Conservation (phyloP, 2,888 invertebrate species). For the Embidobia sp. region DNA sequence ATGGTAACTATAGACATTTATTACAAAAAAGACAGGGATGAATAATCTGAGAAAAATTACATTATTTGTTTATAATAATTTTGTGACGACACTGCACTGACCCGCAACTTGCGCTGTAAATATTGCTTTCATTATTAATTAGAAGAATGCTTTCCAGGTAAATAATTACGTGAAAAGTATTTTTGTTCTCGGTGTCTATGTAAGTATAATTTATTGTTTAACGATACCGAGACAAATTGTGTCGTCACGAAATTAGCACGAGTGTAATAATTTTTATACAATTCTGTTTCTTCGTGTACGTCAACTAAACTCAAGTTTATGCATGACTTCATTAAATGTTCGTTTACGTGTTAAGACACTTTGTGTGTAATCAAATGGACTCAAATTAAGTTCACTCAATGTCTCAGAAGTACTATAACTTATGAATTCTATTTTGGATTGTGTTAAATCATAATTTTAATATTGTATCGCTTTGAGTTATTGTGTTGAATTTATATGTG, state of each 20-base stretch:
- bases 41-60: neutral
- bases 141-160: constrained; percentile 3
- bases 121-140: neutral
- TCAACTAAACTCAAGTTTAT: constrained; percentile 31
- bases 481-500: no score
- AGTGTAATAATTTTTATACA: constrained; percentile 24
- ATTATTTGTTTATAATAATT: constrained; percentile 5
- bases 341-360: constrained; percentile 13
- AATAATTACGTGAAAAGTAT: neutral
- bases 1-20: constrained; percentile 57
- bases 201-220: constrained; percentile 2
- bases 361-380: neutral
- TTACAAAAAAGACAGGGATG: neutral
- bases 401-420: no score
- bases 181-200: neutral
- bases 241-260: constrained; percentile 25
- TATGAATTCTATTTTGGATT: no score
- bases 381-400: neutral
- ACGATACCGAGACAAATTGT: neutral
- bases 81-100: neutral
- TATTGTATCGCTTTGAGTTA: no score
- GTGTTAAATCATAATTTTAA: no score
- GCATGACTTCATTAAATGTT: constrained; percentile 45
- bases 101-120: neutral
- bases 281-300: constrained; percentile 22